Evolutionary conservation across 2,113 vertebrate species (phyloP).

Genomic region (Gymnarchus niloticus): DNA sequence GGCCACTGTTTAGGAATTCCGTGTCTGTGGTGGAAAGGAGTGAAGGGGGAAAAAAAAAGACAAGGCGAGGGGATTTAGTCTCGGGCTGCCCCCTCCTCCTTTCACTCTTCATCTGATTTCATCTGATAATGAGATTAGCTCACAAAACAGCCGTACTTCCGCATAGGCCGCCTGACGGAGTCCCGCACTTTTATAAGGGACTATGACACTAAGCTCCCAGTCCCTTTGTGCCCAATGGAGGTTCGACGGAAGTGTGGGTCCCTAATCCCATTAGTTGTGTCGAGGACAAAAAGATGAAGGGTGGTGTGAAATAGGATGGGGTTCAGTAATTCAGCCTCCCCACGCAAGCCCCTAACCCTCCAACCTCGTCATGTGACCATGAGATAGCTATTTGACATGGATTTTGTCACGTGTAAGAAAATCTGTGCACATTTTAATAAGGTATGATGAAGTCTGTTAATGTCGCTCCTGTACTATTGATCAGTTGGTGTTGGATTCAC

Average conservation of each 20-base stretch:
- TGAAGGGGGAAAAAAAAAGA: not conserved
- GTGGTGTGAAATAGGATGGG: conserved; percentile 51
- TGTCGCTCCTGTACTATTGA: not conserved
- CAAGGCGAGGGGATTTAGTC: not conserved
- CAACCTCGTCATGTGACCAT: conserved; percentile 36
- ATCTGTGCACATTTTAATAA: not conserved
- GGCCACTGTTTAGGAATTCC: not conserved
- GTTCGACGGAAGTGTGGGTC: conserved; percentile 74
- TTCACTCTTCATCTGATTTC: conserved; percentile 49
- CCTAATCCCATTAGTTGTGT: conserved; percentile 87
- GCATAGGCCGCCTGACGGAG: conserved; percentile 69
- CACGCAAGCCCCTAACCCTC: not conserved
- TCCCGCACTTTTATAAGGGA: conserved; percentile 78
- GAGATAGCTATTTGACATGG: conserved; percentile 35
- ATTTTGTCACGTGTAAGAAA: not conserved
- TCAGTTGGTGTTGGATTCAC: not conserved
- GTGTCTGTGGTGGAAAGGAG: not conserved
- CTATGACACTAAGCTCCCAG: conserved; percentile 69
- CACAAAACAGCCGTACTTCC: conserved; percentile 71
- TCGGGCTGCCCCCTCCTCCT: not conserved
- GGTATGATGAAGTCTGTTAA: not conserved
- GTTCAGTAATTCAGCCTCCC: conserved; percentile 17
- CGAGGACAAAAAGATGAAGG: conserved; percentile 66
- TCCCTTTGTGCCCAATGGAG: conserved; percentile 71
- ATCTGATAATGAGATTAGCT: conserved; percentile 86